Evolutionary conservation across 2,888 invertebrate genomes (phyloP), one percentile per base, ranked within the genome.

Genomic region (Melitaea athalia): DNA sequence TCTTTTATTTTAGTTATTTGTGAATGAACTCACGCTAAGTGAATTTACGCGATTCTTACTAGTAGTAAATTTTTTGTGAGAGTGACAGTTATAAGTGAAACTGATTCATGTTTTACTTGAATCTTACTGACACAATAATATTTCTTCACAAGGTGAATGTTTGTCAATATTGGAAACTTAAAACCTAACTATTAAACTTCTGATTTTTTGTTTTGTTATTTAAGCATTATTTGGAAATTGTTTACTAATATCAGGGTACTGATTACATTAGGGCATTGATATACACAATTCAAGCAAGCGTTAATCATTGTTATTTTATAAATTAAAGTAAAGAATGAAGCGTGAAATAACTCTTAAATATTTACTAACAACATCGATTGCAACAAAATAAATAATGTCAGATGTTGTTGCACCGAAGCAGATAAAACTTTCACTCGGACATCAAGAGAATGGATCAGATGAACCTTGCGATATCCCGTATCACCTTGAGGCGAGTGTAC

Each of bases 21-120:
- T 82, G 81, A 84, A 86, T 85, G 82, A 84, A 74, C 81, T 65
- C 53, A 63, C 49, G 64, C 55, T 60, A 60, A 65, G 24, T 24
- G 74, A 77, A 75, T 77, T 79, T 81, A 78, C 78, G 72, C 45
- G 38, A 47, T 50, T 49, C 74, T 74, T 59, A 75, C 8, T 7
- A 5, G 8, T 76, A 76, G 72, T 75, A 74, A 59, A 45, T 31
- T 31, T 24, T 43, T 69, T 67, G 81, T 80, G 80, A 85, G 76
- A 87, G 90, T 88, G 84, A 87, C 88, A 85, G 77, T 83, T 81
- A n/a, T n/a, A 86, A 88, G 89, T 91, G 89, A 89, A 86, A 87
- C 76, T 75, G 42, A 45, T 62, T 59, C 60, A 17, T 14, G 5
- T 53, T 33, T 33, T 12, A 53, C 60, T 63, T 55, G 50, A 53